Base-by-base conservation (phyloP, 2,888 invertebrate genomes). In the Troides aeacus region DNA sequence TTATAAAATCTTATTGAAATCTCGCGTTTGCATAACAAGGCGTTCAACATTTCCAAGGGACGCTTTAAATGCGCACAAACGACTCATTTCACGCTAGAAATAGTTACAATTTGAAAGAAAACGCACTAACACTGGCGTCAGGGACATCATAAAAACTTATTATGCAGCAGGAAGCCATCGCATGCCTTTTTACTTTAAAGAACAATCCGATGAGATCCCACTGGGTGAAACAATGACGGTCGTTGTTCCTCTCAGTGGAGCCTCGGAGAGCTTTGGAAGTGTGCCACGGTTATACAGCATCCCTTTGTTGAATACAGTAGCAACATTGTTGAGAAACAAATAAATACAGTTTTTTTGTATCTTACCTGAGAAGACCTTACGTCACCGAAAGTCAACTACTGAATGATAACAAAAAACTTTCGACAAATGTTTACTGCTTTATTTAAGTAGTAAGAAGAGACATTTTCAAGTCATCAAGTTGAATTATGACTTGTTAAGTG, bases 141-240 rank as follows among this genome's bases (percentile, higher is more conserved):
- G 80, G 80, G 79, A 78, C 74, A 75, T 73, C 74, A 83, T 84
- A 85, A 87, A 85, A 86, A 84, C 82, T 82, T 84, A 84, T 82
- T 80, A 78, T 78, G 76, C 73, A 76, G 72, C 73, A 73, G 72
- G 74, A 78, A 73, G 75, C 73, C 76, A 74, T 76, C 78, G 75
- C 73, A 73, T 76, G 77, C 75, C 79, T 80, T 81, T 82, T 79
- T 82, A 80, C 76, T 84, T 83, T 81, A 75, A 71, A 74, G 82
- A 84, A 83, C 74, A 76, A 74, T 76, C 72, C 77, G 77, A 81
- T 81, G 80, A 79, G 76, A 78, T 76, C 73, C 76, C 75, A 64
- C 73, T 72, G 78, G 75, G 72, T 67, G 60, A 78, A 75, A 79
- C 79, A 79, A 79, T 77, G 75, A 73, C 68, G 72, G 70, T 73